These are phyloP conservation scores for Bos javanicus DNA, from an alignment of 2,113 vertebrate genomes.

Conservation along the genomic window DNA sequence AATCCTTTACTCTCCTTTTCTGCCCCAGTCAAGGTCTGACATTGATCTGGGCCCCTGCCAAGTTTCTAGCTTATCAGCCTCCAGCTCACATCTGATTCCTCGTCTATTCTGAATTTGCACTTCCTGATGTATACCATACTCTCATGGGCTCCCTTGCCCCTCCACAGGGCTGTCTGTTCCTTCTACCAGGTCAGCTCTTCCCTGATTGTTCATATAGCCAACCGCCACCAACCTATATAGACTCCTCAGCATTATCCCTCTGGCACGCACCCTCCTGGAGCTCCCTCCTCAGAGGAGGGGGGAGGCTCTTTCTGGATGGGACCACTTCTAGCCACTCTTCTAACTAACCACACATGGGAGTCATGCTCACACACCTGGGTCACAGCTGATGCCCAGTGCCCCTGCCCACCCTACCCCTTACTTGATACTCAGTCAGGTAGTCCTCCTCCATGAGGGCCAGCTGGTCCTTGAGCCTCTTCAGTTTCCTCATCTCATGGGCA, in stretches of 20 bases:
- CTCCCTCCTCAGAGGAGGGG: not conserved
- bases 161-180: not conserved
- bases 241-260: not conserved
- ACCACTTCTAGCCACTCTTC: not conserved
- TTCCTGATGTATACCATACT: not conserved
- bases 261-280: not conserved
- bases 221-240: not conserved
- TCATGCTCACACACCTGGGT: not conserved
- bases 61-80: not conserved
- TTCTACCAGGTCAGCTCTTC: not conserved
- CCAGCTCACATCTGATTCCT: not conserved
- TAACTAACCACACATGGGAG: rapidly evolving
- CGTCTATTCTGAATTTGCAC: not conserved
- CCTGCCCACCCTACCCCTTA: not conserved
- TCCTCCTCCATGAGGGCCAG: not conserved
- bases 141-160: not conserved
- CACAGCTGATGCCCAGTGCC: not conserved
- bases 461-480: conserved; percentile 50
- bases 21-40: not conserved
- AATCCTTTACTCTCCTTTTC: not conserved
- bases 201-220: not conserved
- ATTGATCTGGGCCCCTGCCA: not conserved
- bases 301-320: not conserved
- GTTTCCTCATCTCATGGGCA: conserved; percentile 17
- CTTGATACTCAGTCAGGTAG: conserved; percentile 17